Evolutionary conservation across 2,888 invertebrate species (phyloP).

Genomic region (Galeruca laticollis): DNA sequence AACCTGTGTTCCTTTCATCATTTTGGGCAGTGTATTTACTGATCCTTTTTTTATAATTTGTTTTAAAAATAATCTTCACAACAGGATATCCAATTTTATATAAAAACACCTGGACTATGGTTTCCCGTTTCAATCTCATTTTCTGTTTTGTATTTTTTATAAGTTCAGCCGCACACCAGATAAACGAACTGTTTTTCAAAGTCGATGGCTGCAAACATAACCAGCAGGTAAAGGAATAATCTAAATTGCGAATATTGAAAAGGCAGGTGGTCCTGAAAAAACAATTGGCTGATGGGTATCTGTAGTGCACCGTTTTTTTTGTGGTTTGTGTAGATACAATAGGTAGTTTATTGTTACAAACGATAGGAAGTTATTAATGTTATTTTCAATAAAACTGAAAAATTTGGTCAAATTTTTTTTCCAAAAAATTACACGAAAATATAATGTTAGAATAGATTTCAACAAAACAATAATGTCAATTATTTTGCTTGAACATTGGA

Average conservation of each 20-base stretch:
- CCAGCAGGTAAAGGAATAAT: slow-evolving; percentile 45
- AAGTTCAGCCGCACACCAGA: slow-evolving; percentile 33
- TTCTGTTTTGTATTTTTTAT: slow-evolving; percentile 15
- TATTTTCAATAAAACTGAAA: too few species aligned
- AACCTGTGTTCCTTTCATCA: too few species aligned
- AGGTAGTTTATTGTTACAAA: not conserved
- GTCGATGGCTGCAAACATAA: slow-evolving; percentile 27
- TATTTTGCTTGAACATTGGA: too few species aligned
- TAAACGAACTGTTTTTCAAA: slow-evolving; percentile 37
- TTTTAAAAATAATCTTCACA: not conserved
- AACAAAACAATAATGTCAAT: too few species aligned
- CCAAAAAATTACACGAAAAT: too few species aligned
- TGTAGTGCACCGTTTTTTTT: slow-evolving; percentile 12
- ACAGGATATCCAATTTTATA: not conserved
- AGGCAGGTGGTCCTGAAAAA: slow-evolving; percentile 51
- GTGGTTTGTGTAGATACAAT: slow-evolving; percentile 3
- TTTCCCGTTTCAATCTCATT: not conserved
- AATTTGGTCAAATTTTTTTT: too few species aligned
- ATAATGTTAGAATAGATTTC: too few species aligned
- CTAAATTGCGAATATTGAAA: slow-evolving; percentile 50
- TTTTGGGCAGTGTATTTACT: too few species aligned
- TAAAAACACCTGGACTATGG: slow-evolving; percentile 6
- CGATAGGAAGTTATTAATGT: slow-evolving; percentile 1
- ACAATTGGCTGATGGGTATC: slow-evolving; percentile 38
- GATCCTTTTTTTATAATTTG: too few species aligned